Percentiles rank a stretch among this genome's conserved stretches.
These are phyloP conservation scores for Chaenodraco wilsoni DNA, from an alignment of 2,797 vertebrate species.

Conservation along the genomic window DNA sequence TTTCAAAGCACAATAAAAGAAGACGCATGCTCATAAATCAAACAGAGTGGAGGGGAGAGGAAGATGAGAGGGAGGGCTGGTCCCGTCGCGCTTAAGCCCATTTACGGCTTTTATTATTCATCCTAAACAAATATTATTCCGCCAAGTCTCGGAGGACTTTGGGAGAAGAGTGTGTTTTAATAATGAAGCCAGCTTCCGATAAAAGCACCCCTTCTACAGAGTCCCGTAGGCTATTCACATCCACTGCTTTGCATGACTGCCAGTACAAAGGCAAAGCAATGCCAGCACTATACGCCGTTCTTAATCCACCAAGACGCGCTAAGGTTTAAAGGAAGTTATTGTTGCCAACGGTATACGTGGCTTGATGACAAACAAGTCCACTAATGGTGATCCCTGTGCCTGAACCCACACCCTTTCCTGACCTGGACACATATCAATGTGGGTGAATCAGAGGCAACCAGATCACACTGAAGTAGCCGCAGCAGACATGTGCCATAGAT, in stretches of 20 bases:
- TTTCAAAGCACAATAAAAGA: conserved; percentile 82
- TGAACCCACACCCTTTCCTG: neutral
- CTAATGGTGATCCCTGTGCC: neutral
- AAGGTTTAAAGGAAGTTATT: conserved; percentile 47
- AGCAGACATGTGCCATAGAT: conserved; percentile 17
- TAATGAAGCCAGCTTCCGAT: conserved; percentile 74
- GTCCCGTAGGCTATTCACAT: conserved; percentile 65
- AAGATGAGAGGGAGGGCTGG: conserved; percentile 54
- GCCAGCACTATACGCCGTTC: conserved; percentile 22
- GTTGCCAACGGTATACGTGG: conserved; percentile 33
- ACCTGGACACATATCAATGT: conserved; percentile 26
- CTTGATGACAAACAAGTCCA: conserved; percentile 19
- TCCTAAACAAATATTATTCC: conserved; percentile 83
- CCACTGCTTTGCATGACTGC: conserved; percentile 49
- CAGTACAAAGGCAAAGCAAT: conserved; percentile 58
- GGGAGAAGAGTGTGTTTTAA: conserved; percentile 71
- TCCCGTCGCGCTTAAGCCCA: conserved; percentile 66
- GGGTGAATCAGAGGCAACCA: conserved; percentile 15
- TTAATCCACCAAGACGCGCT: conserved; percentile 22
- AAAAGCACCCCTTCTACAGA: conserved; percentile 69
- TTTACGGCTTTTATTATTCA: conserved; percentile 79
- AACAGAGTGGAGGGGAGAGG: conserved; percentile 53
- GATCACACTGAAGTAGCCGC: conserved; percentile 14
- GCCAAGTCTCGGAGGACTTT: conserved; percentile 74
- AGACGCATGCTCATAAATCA: conserved; percentile 75